Evolutionary conservation across 92 coral and sea anemone species (phyloP).

Genomic region (Scolanthus callimorphus): DNA sequence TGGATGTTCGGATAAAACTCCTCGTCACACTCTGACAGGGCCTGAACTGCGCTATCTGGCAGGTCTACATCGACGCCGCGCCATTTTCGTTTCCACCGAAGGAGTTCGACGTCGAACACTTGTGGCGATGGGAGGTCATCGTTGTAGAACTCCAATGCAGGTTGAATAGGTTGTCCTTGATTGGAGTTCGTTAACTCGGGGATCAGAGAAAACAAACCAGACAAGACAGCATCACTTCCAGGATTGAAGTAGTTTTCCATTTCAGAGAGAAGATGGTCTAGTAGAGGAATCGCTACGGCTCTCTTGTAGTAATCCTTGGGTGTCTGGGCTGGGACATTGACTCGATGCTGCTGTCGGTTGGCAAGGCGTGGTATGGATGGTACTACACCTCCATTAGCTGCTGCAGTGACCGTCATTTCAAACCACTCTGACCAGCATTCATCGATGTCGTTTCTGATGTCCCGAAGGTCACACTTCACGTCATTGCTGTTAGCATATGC

Average conservation of each 20-base stretch:
- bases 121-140: constrained; percentile 30
- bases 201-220: constrained; percentile 29
- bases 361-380: constrained; percentile 26
- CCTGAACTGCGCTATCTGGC: constrained; percentile 26
- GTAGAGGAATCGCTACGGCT: constrained; percentile 22
- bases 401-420: background rate
- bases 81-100: constrained; percentile 35
- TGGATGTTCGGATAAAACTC: constrained; percentile 15
- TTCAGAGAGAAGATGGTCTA: constrained; percentile 19
- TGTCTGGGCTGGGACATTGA: constrained; percentile 12
- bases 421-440: constrained; percentile 4
- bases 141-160: constrained; percentile 29
- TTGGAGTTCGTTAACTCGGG: constrained; percentile 28
- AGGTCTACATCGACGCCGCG: constrained; percentile 26
- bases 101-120: constrained; percentile 40
- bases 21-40: constrained; percentile 32
- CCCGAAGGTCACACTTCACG: constrained; percentile 21
- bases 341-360: constrained; percentile 14
- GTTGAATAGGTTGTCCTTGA: constrained; percentile 14
- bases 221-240: constrained; percentile 21
- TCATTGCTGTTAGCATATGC: constrained; percentile 17
- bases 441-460: constrained; percentile 16
- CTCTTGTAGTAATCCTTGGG: constrained; percentile 21
- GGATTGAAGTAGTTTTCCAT: constrained; percentile 35
- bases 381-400: constrained; percentile 17